Evolutionary conservation across 1,140 invertebrate genomes (phyloP), one percentile per base, ranked within the genome.

Genomic region (Drosophila pseudoananassae): DNA sequence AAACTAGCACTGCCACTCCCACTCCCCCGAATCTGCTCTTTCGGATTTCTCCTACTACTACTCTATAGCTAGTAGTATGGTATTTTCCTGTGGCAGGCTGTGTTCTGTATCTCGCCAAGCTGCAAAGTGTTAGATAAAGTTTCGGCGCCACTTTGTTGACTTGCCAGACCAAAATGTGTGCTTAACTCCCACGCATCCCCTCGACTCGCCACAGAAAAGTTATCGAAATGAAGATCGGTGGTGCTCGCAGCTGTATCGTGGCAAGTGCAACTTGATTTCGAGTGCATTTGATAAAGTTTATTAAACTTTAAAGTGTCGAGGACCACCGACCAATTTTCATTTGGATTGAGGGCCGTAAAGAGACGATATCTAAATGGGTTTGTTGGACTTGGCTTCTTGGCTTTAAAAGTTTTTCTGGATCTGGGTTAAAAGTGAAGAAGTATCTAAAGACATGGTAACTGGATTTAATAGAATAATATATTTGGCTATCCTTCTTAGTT

Each of bases 111-210:
- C 63, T 82, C 57, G 58, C 76, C 57, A 60, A 58, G 71, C 80
- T 64, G 54, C 71, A 78, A 73, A 84, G 81, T 84, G 80, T 84
- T 85, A 78, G 66, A 76, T 72, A 84, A 84, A 84, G 76, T 85
- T 84, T 85, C 72, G 74, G 60, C 76, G 54, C 77, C 72, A 84
- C 80, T 85, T 84, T 84, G 81, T 84, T 85, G 81, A 84, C 81
- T 85, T 80, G 77, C 76, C 81, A 40, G 72, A 72, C 61, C 72
- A 49, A 79, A 85, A 68, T 83, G 75, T 83, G 64, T 82, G 79
- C 78, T 76, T 78, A 64, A 70, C 68, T 59, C 57, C 60, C 49
- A n/a, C 27, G 43, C 64, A 17, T n/a, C 46, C 40, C 49, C 9
- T 15, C 14, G 14, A 10, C 49, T 7, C 29, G 29, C 36, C 59